Evolutionary conservation across 2,888 invertebrate genomes (phyloP).

Genomic region (Calameuta idolon): DNA sequence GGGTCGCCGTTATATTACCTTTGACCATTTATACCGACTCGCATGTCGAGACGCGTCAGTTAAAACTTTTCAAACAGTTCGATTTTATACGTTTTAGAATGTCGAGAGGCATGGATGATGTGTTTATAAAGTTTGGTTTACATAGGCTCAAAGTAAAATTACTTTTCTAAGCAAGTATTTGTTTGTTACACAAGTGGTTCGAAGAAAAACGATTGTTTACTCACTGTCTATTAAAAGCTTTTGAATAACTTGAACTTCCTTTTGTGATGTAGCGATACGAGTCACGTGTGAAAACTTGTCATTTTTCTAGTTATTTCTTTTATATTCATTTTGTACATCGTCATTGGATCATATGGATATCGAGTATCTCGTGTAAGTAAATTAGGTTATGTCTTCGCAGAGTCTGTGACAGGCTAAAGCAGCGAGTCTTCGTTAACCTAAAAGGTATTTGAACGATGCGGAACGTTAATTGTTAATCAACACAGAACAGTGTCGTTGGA

Average conservation of each 20-base stretch:
- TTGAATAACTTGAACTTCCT: neutral
- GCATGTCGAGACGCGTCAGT: neutral
- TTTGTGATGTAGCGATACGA: neutral
- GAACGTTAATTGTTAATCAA: neutral
- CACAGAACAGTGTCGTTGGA: neutral
- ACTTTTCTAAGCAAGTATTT: neutral
- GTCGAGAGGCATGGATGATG: neutral
- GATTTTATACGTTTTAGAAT: neutral
- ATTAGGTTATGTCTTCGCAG: neutral
- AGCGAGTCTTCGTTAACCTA: neutral
- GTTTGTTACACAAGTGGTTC: neutral
- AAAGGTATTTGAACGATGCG: neutral
- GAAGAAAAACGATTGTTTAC: neutral
- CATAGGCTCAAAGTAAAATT: neutral
- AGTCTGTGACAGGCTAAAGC: neutral
- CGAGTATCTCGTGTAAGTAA: neutral
- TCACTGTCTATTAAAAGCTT: neutral
- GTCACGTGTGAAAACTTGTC: neutral
- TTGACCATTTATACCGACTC: neutral
- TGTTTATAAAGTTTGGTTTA: neutral
- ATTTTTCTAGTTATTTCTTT: neutral
- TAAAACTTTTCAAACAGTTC: neutral
- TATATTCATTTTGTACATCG: neutral
- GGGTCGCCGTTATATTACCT: neutral
- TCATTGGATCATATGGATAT: neutral